Base-by-base conservation (phyloP, 2,797 vertebrate genomes). In the Anas flavirostris region DNA sequence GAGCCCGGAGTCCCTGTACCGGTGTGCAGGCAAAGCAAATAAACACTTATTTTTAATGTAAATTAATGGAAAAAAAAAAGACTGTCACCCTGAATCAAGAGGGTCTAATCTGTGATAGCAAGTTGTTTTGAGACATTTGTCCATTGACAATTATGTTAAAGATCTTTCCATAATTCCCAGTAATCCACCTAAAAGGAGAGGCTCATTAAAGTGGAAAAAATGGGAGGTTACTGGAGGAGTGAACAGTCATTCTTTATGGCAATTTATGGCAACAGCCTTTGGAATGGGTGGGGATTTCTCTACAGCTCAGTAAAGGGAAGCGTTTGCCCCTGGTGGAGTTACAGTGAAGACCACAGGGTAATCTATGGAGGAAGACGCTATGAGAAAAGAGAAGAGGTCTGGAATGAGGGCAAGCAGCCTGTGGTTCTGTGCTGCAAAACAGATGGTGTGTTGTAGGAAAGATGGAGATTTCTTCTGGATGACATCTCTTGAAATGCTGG, bases 361-460 rank as follows among this genome's bases (percentile, higher is more conserved):
- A 29, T 35, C 73, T 70, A 44, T 17, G 44, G 29, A 76, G 35
- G 19, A 85, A 62, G 62, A 81, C 16, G 75, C 58, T 43, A 50
- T 22, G 70, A 58, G 33, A 87, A 91, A 80, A 2, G 0, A 68
- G 84, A 84, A 72, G 35, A 77, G 31, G 18, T n/a, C 33, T 0
- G 1, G 50, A 80, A 13, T 17, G 37, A 88, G 22, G 64, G 55
- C 23, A 69, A 14, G 21, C 41, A 82, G 55, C 59, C 39, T 44
- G 15, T 29, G 37, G 53, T 26, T 35, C 74, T 35, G 63, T 0
- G 2, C 16, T 0, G 0, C 41, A 25, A 18, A 83, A 35, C 10
- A 3, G 1, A 23, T 41, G 75, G 26, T 8, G 56, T 77, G 18
- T 22, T 80, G 22, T 41, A 55, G 55, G 31, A 82, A 64, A 39